Percentiles rank a stretch among this genome's conserved stretches.
These are phyloP conservation scores for Tryphoninae sp. DNA, from an alignment of 2,888 invertebrate genomes.

Conservation along the genomic window DNA sequence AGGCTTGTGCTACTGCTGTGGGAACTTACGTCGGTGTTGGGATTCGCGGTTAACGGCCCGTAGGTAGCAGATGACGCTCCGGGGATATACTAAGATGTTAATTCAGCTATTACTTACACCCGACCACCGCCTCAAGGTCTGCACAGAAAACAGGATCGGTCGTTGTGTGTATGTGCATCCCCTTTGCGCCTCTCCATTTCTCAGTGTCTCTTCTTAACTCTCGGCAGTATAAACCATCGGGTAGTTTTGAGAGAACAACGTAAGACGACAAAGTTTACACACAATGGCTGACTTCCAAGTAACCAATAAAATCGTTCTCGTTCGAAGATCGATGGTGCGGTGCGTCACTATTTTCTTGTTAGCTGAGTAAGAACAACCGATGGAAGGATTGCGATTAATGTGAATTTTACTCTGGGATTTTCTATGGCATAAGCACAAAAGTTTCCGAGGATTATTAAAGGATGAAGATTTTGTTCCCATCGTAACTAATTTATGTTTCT, in stretches of 20 bases:
- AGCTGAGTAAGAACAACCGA: neutral
- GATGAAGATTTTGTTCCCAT: slow-evolving; percentile 33
- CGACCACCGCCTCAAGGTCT: slow-evolving; percentile 68
- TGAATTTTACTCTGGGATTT: neutral
- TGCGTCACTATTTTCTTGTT: slow-evolving; percentile 14
- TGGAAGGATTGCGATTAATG: neutral
- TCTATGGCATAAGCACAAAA: neutral
- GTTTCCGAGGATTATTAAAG: slow-evolving; percentile 4
- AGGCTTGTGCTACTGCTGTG: slow-evolving; percentile 38
- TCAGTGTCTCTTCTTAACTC: slow-evolving; percentile 25
- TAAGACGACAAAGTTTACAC: slow-evolving; percentile 59
- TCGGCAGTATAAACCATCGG: slow-evolving; percentile 46
- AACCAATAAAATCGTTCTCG: slow-evolving; percentile 35
- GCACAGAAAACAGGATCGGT: slow-evolving; percentile 70
- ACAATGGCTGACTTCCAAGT: slow-evolving; percentile 13
- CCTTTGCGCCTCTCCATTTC: slow-evolving; percentile 14
- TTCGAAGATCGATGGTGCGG: slow-evolving; percentile 12
- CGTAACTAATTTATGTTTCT: neutral
- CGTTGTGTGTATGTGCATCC: slow-evolving; percentile 14
- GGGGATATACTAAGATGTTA: slow-evolving; percentile 79
- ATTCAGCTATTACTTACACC: slow-evolving; percentile 79
- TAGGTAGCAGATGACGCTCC: slow-evolving; percentile 79
- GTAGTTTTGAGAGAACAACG: slow-evolving; percentile 65
- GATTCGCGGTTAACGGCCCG: slow-evolving; percentile 69
- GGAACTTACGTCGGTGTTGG: slow-evolving; percentile 47